phyloP scores from a whole-genome alignment of 2,113 vertebrate genomes.

The Colossoma macropomum region DNA sequence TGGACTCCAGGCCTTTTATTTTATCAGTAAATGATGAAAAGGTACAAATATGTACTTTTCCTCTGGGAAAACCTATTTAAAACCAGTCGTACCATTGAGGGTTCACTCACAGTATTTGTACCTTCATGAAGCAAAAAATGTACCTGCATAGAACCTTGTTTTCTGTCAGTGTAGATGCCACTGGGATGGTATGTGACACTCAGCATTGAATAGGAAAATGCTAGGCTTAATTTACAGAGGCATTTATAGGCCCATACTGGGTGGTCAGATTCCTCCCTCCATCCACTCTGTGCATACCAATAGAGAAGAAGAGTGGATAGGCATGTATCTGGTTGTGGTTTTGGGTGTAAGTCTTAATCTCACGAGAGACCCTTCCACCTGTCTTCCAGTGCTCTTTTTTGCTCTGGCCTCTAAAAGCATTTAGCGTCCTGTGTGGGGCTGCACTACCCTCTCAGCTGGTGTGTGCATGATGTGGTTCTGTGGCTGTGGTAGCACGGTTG shows the following conservation, averaged over 20 bases:
- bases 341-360: conserved; percentile 19
- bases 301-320: conserved; percentile 19
- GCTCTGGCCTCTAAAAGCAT: conserved; percentile 24
- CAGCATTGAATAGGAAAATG: not conserved
- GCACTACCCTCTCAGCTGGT: conserved; percentile 5
- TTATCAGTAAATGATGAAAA: no score
- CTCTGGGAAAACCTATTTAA: no score
- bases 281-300: conserved; percentile 35
- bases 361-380: conserved; percentile 34
- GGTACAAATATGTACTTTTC: no score
- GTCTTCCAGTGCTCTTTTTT: conserved; percentile 25
- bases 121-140: no score
- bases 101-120: no score
- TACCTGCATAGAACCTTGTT: no score
- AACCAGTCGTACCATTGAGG: no score
- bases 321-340: not conserved
- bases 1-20: no score
- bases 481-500: conserved; percentile 5
- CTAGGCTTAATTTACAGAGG: not conserved
- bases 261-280: conserved; percentile 3
- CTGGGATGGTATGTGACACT: conserved; percentile 18
- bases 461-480: conserved; percentile 28
- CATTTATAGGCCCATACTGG: conserved; percentile 19
- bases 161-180: not conserved
- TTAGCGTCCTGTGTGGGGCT: conserved; percentile 13